A percentile compares a stretch with the other conserved stretches of the same genome.
phyloP scores from a whole-genome alignment of 1,140 invertebrate species.

The Pseudomyrmex flavicornis region DNA sequence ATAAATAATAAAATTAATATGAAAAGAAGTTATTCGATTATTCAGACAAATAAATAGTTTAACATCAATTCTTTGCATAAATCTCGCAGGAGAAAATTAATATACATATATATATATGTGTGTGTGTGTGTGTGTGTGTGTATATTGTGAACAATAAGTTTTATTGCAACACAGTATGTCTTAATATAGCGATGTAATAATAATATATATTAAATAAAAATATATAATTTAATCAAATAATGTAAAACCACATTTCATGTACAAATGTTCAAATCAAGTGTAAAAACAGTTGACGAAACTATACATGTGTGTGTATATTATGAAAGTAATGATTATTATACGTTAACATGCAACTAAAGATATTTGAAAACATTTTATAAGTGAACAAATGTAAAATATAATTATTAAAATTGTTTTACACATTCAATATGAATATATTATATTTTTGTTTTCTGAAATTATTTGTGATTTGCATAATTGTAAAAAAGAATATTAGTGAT shows the following conservation, averaged over 20 bases:
- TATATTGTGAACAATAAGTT: neutral
- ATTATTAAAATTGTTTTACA: neutral
- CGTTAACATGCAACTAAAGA: neutral
- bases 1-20: too few species aligned
- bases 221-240: neutral
- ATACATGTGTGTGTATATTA: neutral
- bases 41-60: too few species aligned
- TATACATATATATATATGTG: neutral
- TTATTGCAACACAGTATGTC: conserved; percentile 24
- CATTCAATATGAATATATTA: neutral
- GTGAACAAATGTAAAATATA: neutral
- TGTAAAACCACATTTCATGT: neutral
- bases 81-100: neutral
- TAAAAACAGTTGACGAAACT: neutral
- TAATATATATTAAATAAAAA: neutral
- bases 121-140: too few species aligned
- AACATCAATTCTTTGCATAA: neutral
- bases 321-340: conserved; percentile 23
- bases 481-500: neutral
- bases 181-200: conserved; percentile 1
- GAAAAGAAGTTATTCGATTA: too few species aligned
- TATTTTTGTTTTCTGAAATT: neutral
- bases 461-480: neutral
- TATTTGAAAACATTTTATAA: neutral
- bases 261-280: neutral